Base-by-base conservation (phyloP, 2,888 invertebrate species). In the Harpalus rubripes region DNA sequence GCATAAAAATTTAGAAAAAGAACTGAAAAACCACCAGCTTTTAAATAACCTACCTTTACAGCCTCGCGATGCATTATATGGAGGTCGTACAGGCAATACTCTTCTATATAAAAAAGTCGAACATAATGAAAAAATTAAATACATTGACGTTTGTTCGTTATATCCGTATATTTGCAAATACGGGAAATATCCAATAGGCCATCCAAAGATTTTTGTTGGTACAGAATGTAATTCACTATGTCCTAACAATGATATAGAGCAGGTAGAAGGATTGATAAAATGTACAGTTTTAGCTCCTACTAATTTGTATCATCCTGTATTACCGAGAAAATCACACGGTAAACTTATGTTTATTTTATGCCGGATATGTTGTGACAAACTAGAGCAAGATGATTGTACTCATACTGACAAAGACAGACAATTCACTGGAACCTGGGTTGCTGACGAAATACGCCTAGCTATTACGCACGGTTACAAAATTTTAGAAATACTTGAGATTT, bases 391-490 rank as follows among this genome's bases (percentile, higher is more conserved):
- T 1, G 86, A 86, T 0, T 91, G 91, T 83, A 58, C 16, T 1
- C 90, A 91, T 85, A 86, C 82, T 12, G 86, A 88, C 7, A 86
- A 86, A 89, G 90, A 85, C 12, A 41, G 72, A 68, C 16, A 52
- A 15, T 65, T 85, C 32, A 80, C 32, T 0, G 85, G 80, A 7
- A 89, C 89, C 0, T 91, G 89, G 89, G 72, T n/a, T n/a, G n/a
- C n/a, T n/a, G n/a, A n/a, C n/a, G n/a, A n/a, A n/a, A n/a, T 91
- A 0, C 32, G 87, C 39, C 5, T 32, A 32, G 32, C 32, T 22
- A 22, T 32, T 32, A 6, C 88, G 87, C 85, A 90, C 90, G 4
- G 32, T 89, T 91, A 91, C 81, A 83, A 85, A 68, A 86, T 90
- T 10, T 1, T 88, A 0, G 86, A 89, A 65, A 87, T 90, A 4